phyloP scores from a whole-genome alignment of 2,888 invertebrate species.

The Drosophila melanocephala region DNA sequence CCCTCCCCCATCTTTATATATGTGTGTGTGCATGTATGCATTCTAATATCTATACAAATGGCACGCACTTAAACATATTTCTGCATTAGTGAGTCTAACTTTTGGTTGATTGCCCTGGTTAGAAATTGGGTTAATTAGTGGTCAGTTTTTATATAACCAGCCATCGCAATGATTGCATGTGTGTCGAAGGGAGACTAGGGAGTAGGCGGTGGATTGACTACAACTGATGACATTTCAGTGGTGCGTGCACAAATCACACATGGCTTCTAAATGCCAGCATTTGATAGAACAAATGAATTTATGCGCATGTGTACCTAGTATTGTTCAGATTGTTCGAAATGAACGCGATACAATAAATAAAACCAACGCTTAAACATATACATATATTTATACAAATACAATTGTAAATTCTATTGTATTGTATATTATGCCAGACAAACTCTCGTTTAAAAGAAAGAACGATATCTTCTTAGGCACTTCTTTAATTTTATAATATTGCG shows the following conservation, averaged over 20 bases:
- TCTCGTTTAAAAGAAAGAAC: too few relatives aligned
- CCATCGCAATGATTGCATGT: conserved; percentile 7
- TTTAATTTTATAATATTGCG: not conserved
- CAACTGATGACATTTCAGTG: conserved; percentile 44
- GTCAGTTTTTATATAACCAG: conserved; percentile 66
- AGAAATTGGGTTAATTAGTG: conserved; percentile 78
- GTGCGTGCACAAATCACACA: conserved; percentile 11
- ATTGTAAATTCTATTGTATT: not conserved
- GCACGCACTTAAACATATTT: conserved; percentile 34
- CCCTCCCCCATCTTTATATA: not conserved
- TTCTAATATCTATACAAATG: conserved; percentile 13
- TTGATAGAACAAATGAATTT: not conserved
- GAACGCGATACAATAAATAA: not conserved
- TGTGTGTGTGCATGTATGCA: not conserved
- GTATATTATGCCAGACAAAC: not conserved
- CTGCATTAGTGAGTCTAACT: conserved; percentile 46
- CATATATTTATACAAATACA: not conserved
- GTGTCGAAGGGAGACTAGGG: not conserved
- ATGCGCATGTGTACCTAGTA: not conserved
- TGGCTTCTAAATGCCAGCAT: not conserved
- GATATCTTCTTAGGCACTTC: not conserved
- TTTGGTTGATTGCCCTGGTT: conserved; percentile 38
- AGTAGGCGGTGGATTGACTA: conserved; percentile 9
- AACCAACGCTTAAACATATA: not conserved
- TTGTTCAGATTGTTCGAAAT: not conserved